Conservation (phyloP, 2,113 vertebrate species). For the Centrocercus urophasianus region DNA sequence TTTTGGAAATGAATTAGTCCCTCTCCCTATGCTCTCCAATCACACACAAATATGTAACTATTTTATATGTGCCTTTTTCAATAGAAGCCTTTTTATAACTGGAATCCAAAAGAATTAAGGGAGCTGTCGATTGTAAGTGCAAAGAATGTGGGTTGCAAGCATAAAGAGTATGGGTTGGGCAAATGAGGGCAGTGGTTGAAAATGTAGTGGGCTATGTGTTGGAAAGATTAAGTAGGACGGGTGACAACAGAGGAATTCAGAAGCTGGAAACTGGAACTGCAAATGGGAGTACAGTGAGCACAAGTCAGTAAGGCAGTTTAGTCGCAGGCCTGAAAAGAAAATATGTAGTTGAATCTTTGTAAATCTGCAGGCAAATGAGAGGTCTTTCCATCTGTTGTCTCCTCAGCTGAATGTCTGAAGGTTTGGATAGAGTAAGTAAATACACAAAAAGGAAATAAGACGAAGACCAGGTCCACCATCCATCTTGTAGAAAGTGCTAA, state of each 20-base stretch:
- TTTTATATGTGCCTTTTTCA: not conserved
- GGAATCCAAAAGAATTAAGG: not conserved
- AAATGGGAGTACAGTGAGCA: not conserved
- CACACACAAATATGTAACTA: not conserved
- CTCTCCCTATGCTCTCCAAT: not conserved
- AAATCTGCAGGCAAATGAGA: not conserved
- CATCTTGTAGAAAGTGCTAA: not conserved
- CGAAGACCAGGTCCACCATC: not conserved
- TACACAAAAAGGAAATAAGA: not conserved
- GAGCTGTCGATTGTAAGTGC: not conserved
- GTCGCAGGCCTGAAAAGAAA: not conserved
- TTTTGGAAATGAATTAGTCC: not conserved
- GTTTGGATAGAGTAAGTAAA: not conserved
- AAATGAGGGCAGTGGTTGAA: not conserved
- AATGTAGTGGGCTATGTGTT: rapidly evolving
- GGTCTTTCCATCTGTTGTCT: not conserved
- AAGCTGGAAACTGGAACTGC: not conserved
- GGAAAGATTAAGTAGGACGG: not conserved
- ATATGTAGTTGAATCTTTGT: not conserved
- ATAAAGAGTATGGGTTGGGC: not conserved
- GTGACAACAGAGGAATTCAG: not conserved
- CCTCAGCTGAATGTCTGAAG: not conserved
- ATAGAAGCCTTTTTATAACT: not conserved
- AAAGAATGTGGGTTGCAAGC: not conserved
- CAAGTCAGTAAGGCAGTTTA: not conserved